phyloP scores from a whole-genome alignment of 2,113 vertebrate genomes.

The Pipra filicauda region DNA sequence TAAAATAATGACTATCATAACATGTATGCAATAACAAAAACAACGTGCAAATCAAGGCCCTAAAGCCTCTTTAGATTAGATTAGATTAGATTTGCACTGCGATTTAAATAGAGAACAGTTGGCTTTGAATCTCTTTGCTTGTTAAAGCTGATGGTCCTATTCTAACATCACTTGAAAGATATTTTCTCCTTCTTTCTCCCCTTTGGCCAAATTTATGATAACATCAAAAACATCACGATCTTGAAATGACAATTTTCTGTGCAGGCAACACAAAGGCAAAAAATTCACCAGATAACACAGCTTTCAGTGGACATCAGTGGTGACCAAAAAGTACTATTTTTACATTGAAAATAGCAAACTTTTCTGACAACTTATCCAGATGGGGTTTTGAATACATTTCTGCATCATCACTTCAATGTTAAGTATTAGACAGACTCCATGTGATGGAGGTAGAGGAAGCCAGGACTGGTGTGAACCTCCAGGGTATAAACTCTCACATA shows the following conservation, averaged over 20 bases:
- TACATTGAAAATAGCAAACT: neutral
- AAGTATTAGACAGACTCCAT: neutral
- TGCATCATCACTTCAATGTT: neutral
- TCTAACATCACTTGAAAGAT: neutral
- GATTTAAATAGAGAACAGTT: conserved; percentile 15
- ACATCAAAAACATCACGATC: neutral
- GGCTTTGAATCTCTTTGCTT: neutral
- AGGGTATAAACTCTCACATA: neutral
- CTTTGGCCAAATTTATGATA: neutral
- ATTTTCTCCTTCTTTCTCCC: neutral
- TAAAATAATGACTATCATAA: conserved; percentile 11
- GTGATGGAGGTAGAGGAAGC: neutral
- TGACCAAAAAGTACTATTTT: fast-evolving
- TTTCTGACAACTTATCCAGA: neutral
- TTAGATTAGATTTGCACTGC: neutral
- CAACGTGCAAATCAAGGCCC: neutral
- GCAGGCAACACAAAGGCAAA: neutral
- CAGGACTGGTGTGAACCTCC: neutral
- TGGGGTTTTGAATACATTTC: neutral
- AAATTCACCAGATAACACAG: neutral
- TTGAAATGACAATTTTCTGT: neutral
- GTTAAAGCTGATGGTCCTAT: neutral
- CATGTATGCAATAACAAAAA: neutral
- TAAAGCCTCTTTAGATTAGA: conserved; percentile 18
- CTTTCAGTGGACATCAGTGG: neutral